A percentile compares a stretch with the other conserved stretches of the same genome.
Evolutionary conservation across 2,888 invertebrate species (phyloP).

Genomic region (Lasioglossum figueresi): DNA sequence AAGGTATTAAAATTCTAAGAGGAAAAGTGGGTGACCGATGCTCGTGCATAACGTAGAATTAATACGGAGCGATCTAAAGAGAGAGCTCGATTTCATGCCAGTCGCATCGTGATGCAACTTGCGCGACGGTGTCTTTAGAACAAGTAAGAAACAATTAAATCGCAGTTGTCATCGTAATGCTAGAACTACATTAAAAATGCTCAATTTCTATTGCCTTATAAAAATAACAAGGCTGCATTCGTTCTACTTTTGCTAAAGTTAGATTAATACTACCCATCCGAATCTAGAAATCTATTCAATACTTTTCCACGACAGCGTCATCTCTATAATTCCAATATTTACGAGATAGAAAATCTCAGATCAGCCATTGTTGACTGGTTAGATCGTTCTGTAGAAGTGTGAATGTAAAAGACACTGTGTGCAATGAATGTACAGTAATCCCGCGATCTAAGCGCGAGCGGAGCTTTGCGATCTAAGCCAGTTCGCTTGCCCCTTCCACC

Average conservation of each 20-base stretch:
- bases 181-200: slow-evolving; percentile 16
- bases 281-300: background rate
- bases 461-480: no score
- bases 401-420: background rate
- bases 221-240: background rate
- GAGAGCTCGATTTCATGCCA: slow-evolving; percentile 70
- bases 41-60: slow-evolving; percentile 62
- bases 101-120: slow-evolving; percentile 43
- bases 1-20: slow-evolving; percentile 48
- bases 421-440: no score
- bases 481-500: no score
- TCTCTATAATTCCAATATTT: background rate
- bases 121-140: slow-evolving; percentile 18
- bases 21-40: slow-evolving; percentile 49
- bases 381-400: background rate
- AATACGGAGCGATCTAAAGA: slow-evolving; percentile 68
- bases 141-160: background rate
- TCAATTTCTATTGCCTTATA: background rate
- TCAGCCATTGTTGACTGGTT: background rate
- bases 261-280: background rate
- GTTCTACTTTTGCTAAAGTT: background rate
- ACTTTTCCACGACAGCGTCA: background rate
- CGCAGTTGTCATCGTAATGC: background rate
- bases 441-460: no score
- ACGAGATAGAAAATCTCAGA: background rate